These are phyloP conservation scores for Dicerorhinus sumatrensis DNA, from an alignment of 2,113 vertebrate species.

Conservation along the genomic window DNA sequence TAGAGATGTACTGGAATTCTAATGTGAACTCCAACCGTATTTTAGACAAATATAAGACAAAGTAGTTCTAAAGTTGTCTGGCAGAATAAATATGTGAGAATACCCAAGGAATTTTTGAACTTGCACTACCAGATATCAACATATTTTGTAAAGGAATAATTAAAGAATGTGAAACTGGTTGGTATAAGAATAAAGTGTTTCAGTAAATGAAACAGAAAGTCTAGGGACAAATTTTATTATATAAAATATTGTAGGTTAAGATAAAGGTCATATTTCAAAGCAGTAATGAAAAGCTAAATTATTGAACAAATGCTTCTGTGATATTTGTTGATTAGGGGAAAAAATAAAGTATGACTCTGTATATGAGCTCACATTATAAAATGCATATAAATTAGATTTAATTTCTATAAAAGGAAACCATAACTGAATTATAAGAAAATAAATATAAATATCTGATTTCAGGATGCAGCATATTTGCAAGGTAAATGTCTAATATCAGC, in stretches of 20 bases:
- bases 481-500: neutral
- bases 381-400: neutral
- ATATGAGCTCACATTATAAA: conserved; percentile 6
- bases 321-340: neutral
- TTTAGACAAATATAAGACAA: neutral
- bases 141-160: neutral
- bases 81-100: neutral
- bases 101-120: neutral
- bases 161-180: neutral
- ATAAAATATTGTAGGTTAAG: neutral
- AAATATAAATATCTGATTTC: neutral
- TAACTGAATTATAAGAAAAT: conserved; percentile 11
- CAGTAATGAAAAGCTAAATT: conserved; percentile 35
- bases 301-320: conserved; percentile 5
- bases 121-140: neutral
- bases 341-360: neutral
- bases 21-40: neutral
- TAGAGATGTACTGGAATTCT: neutral
- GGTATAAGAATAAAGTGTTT: neutral
- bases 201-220: neutral
- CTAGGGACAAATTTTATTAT: neutral
- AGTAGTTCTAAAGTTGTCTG: neutral
- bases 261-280: neutral
- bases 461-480: neutral
- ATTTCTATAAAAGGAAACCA: neutral